Evolutionary conservation across 2,797 vertebrate species (phyloP).

Genomic region (Thripadectes ignobilis): DNA sequence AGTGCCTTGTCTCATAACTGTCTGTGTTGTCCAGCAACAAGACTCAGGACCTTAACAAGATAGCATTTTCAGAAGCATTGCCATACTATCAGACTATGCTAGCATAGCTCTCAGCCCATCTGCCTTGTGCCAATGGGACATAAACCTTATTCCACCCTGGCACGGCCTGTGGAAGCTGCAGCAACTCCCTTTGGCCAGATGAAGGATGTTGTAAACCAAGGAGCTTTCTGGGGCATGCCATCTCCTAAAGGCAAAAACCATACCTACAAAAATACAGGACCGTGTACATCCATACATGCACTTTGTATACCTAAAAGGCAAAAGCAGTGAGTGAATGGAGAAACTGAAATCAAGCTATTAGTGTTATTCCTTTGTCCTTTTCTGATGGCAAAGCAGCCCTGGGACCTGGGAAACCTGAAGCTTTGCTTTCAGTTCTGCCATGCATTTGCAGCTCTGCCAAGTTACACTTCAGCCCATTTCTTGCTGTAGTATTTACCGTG

Average conservation of each 20-base stretch:
- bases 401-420: background rate
- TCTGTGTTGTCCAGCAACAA: background rate
- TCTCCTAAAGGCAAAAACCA: background rate
- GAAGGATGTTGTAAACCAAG: background rate
- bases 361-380: background rate
- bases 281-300: background rate
- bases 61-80: background rate
- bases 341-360: background rate
- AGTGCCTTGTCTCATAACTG: background rate
- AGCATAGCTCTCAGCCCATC: background rate
- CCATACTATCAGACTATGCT: background rate
- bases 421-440: background rate
- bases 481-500: background rate
- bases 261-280: background rate
- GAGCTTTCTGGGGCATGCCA: background rate
- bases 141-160: background rate
- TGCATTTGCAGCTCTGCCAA: background rate
- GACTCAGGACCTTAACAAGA: background rate
- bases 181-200: background rate
- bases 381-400: background rate
- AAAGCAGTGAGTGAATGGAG: background rate
- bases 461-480: background rate
- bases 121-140: background rate
- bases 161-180: background rate
- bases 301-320: background rate